Evolutionary conservation across 2,888 invertebrate species (phyloP).

Genomic region (Tetheella fluctuosa): DNA sequence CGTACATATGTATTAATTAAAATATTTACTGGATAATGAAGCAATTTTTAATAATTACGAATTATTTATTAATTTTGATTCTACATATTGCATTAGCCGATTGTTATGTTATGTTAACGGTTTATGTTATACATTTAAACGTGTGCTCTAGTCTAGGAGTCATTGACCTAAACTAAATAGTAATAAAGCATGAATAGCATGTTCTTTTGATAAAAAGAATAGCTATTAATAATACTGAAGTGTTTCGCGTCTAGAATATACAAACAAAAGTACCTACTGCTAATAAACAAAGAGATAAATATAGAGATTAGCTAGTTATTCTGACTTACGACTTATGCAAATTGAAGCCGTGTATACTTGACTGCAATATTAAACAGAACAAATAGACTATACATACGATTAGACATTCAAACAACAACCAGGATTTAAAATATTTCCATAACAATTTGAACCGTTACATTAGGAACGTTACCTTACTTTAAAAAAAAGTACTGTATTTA

Average conservation of each 20-base stretch:
- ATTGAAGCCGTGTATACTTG: too few relatives aligned
- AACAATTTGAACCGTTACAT: neutral
- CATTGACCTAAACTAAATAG: slow-evolving; percentile 40
- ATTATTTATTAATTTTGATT: neutral
- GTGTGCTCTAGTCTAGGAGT: slow-evolving; percentile 34
- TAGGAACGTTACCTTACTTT: neutral
- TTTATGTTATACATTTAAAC: slow-evolving; percentile 20
- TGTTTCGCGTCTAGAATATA: neutral
- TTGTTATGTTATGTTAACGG: slow-evolving; percentile 16
- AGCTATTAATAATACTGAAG: slow-evolving; percentile 7
- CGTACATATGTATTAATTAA: too few relatives aligned
- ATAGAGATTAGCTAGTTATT: neutral
- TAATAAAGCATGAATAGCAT: slow-evolving; percentile 31
- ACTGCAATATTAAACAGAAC: too few relatives aligned
- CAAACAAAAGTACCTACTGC: neutral
- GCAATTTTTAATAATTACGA: too few relatives aligned
- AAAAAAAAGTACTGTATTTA: too few relatives aligned
- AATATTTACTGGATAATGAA: too few relatives aligned
- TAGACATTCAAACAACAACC: too few relatives aligned
- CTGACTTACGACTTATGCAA: too few relatives aligned
- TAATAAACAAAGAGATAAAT: neutral
- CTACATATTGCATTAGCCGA: slow-evolving; percentile 15
- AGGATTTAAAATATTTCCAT: too few relatives aligned
- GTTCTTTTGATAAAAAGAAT: slow-evolving; percentile 17
- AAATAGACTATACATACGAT: too few relatives aligned